Conservation (phyloP, 2,113 vertebrate genomes). For the Forbesichthys papilliferus region DNA sequence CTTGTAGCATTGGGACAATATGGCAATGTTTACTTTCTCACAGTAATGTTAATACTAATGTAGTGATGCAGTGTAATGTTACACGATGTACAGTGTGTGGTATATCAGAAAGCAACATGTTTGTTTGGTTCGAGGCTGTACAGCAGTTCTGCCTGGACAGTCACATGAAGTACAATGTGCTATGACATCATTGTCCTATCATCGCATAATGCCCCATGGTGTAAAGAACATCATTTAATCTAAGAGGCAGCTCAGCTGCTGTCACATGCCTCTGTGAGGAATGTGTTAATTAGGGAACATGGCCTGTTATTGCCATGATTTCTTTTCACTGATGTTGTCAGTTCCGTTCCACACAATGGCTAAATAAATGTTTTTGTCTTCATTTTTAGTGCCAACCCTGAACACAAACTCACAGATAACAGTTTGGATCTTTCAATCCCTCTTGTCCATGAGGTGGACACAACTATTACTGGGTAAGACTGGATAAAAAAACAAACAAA, state of each 20-base stretch:
- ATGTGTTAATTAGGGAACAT: background rate
- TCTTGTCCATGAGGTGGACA: constrained; percentile 92
- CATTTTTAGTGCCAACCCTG: constrained; percentile 84
- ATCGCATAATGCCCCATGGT: constrained; percentile 2
- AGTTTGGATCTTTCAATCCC: constrained; percentile 82
- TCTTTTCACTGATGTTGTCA: background rate
- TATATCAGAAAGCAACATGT: background rate
- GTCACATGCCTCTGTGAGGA: background rate
- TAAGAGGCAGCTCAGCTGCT: background rate
- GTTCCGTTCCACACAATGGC: background rate
- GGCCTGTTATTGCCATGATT: background rate
- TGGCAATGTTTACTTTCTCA: no score
- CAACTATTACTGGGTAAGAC: constrained; percentile 88
- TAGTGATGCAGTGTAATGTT: background rate
- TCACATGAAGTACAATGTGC: background rate
- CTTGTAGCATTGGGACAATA: no score
- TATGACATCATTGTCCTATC: background rate
- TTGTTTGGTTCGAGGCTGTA: constrained; percentile 3
- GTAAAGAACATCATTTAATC: background rate
- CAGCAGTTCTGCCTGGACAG: background rate
- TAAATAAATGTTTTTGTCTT: constrained; percentile 13
- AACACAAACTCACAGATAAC: constrained; percentile 88
- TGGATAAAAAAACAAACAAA: background rate
- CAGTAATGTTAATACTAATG: background rate
- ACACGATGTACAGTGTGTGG: no score